Conservation (phyloP, 2,888 invertebrate genomes). For the Camptogramma bilineatum region DNA sequence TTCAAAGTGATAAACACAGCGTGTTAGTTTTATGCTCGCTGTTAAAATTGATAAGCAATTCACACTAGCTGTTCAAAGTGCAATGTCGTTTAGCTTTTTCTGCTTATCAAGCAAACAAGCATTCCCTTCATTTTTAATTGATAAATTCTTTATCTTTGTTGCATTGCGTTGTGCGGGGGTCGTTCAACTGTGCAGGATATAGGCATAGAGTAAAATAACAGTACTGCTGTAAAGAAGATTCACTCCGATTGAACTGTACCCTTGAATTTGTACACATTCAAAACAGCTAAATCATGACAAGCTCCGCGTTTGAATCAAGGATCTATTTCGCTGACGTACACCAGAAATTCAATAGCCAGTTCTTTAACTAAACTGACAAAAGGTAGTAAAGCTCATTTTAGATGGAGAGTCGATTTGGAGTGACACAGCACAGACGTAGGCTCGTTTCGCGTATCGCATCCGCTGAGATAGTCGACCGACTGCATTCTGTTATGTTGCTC, state of each 20-base stretch:
- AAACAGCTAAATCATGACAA: neutral
- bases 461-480: constrained; percentile 58
- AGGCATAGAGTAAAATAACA: constrained; percentile 40
- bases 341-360: neutral
- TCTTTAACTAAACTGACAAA: neutral
- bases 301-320: neutral
- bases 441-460: constrained; percentile 68
- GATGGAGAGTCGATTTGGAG: neutral
- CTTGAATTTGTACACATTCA: constrained; percentile 1
- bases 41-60: neutral
- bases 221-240: constrained; percentile 4
- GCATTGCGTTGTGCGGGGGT: constrained; percentile 47
- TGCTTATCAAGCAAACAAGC: constrained; percentile 45
- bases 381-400: neutral
- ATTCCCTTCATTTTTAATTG: constrained; percentile 50
- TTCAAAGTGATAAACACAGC: neutral
- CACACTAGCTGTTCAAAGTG: constrained; percentile 18
- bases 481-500: constrained; percentile 47
- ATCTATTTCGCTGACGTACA: neutral
- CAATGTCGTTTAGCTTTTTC: constrained; percentile 20
- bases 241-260: constrained; percentile 1
- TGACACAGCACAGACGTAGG: constrained; percentile 36
- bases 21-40: neutral
- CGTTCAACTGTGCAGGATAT: constrained; percentile 70
- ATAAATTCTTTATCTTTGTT: constrained; percentile 59